Percentiles rank a stretch among this genome's conserved stretches.
phyloP scores from a whole-genome alignment of 2,797 vertebrate genomes.

The Miichthys miiuy region DNA sequence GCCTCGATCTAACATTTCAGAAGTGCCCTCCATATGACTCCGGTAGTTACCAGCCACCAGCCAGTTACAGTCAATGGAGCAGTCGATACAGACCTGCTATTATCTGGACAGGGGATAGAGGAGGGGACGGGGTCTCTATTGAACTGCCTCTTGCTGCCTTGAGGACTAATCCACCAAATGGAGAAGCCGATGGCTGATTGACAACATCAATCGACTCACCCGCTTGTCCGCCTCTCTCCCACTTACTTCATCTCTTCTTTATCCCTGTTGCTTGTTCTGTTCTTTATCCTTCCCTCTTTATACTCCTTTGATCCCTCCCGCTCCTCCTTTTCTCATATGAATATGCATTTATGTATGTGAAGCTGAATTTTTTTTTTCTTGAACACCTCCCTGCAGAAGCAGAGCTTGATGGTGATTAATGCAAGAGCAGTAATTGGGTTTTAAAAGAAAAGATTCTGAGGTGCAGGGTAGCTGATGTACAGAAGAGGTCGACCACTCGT shows the following conservation, averaged over 20 bases:
- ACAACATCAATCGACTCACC: conserved; percentile 67
- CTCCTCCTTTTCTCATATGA: conserved; percentile 2
- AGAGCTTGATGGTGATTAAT: conserved; percentile 27
- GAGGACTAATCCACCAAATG: conserved; percentile 76
- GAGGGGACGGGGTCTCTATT: conserved; percentile 71
- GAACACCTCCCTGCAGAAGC: conserved; percentile 9
- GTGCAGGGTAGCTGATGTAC: conserved; percentile 4
- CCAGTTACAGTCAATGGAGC: conserved; percentile 70
- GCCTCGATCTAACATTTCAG: conserved; percentile 66
- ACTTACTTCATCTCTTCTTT: conserved; percentile 57
- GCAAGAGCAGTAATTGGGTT: conserved; percentile 3
- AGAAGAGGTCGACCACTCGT: conserved; percentile 44
- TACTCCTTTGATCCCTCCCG: neutral
- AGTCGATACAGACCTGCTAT: conserved; percentile 73
- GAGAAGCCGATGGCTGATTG: conserved; percentile 78
- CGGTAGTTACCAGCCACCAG: conserved; percentile 53
- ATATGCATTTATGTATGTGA: neutral
- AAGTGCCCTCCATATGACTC: conserved; percentile 67
- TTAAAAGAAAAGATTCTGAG: conserved; percentile 16
- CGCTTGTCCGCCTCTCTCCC: conserved; percentile 46
- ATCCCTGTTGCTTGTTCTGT: conserved; percentile 37
- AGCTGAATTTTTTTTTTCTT: conserved; percentile 9
- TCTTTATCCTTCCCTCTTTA: conserved; percentile 24
- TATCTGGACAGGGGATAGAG: conserved; percentile 74
- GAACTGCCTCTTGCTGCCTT: conserved; percentile 70